Conservation (phyloP, 2,888 invertebrate species). For the Cheilosia vulpina region DNA sequence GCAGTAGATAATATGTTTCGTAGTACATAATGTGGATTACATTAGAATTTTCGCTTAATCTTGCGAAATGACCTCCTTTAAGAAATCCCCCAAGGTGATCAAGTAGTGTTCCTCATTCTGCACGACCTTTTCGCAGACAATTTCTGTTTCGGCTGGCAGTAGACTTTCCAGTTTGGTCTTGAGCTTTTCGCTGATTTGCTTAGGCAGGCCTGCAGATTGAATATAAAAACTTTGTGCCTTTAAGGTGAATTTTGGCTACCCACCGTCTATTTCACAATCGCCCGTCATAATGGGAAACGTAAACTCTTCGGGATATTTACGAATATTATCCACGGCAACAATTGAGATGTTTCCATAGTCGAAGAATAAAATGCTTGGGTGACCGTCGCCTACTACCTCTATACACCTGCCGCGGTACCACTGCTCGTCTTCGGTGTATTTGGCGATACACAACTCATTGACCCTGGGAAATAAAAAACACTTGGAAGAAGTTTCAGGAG, state of each 20-base stretch:
- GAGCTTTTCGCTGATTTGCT: conserved; percentile 4
- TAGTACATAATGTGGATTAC: too few relatives aligned
- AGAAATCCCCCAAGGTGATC: conserved; percentile 37
- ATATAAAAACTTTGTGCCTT: conserved; percentile 47
- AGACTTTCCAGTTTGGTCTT: conserved; percentile 36
- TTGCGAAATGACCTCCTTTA: neutral
- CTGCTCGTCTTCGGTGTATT: conserved; percentile 77
- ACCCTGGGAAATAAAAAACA: conserved; percentile 74
- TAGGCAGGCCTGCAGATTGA: conserved; percentile 45
- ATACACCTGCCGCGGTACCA: conserved; percentile 82
- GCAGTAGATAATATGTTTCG: too few relatives aligned
- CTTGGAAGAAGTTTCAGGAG: neutral
- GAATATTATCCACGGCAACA: conserved; percentile 79
- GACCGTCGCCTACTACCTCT: conserved; percentile 81
- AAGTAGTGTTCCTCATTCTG: conserved; percentile 43
- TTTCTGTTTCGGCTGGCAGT: conserved; percentile 21
- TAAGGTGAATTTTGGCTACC: conserved; percentile 33
- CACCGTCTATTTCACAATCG: conserved; percentile 79
- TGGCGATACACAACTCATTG: conserved; percentile 80
- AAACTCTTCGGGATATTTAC: conserved; percentile 81
- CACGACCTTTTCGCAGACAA: conserved; percentile 50
- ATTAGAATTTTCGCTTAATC: neutral
- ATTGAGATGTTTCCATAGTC: conserved; percentile 81
- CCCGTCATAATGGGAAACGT: conserved; percentile 79
- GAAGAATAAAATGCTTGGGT: conserved; percentile 81